Evolutionary conservation across 2,113 vertebrate species (phyloP), one percentile per base, ranked within the genome.

Genomic region (Grallaria varia): DNA sequence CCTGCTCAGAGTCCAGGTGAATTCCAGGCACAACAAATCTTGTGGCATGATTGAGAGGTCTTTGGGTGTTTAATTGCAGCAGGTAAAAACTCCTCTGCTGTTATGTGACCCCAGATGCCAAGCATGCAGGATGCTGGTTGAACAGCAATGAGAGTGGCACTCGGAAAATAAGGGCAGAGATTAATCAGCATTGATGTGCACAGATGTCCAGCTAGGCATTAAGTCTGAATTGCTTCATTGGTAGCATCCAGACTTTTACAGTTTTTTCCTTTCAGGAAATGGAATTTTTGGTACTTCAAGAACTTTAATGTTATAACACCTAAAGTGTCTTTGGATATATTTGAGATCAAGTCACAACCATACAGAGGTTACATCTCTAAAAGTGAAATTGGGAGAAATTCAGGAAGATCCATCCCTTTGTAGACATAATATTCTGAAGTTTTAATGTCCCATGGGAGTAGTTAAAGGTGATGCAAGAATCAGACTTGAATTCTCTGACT

Each of bases 41-140:
- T 12, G 35, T 45, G 49, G 10, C 10, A 18, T 13, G 13, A 11
- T 8, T 66, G 60, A 75, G 37, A 62, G 6, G n/a, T 60, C 3
- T 11, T 87, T 91, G 12, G 6, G 1, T 22, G 35, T 24, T 55
- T 53, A 77, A 58, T 3, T 78, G 39, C 5, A 14, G 23, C 10
- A 31, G 39, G 7, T 31, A 8, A 68, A 74, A 75, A 15, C 16
- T 49, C 10, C 16, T 77, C 3, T 83, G 15, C n/a, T 68, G 9
- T 37, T 47, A 11, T 24, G 12, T 68, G 52, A 67, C n/a, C 15
- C 12, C 44, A 75, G 31, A 59, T 37, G 49, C 24, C 12, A 62
- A 58, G 6, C 0, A 0, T 71, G 33, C 28, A 4, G 2, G 52
- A 8, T 85, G 13, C 14, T 3, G 2, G 27, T 68, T 16, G 25